Evolutionary conservation across 2,113 vertebrate genomes (phyloP).

Genomic region (Gopherus flavomarginatus): DNA sequence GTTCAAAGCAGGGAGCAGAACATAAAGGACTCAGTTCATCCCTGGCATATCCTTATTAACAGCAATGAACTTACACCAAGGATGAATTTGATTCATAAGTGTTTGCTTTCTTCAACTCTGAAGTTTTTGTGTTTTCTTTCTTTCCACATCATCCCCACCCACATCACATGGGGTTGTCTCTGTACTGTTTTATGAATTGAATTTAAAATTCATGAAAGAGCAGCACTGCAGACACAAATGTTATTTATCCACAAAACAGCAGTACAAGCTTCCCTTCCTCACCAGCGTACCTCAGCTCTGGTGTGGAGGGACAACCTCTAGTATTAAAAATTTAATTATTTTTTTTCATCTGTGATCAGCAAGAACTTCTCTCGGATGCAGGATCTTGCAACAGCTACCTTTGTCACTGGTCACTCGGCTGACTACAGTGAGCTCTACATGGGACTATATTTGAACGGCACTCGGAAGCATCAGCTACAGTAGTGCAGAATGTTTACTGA

Average conservation of each 20-base stretch:
- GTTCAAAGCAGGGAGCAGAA: not conserved
- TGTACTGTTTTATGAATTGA: not conserved
- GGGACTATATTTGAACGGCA: not conserved
- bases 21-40: not conserved
- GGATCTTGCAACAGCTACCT: not conserved
- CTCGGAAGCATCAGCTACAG: not conserved
- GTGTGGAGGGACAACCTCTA: no score
- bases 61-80: not conserved
- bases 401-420: not conserved
- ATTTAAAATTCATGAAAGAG: not conserved
- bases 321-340: not conserved
- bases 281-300: not conserved
- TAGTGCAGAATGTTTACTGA: not conserved
- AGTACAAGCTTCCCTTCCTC: not conserved
- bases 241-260: not conserved
- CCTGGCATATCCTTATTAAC: not conserved
- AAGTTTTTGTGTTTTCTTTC: no score
- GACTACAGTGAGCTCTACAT: not conserved
- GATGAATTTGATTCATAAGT: not conserved
- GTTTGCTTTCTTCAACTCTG: not conserved
- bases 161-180: not conserved
- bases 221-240: not conserved
- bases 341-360: not conserved
- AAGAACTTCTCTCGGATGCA: not conserved
- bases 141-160: not conserved